Percentiles rank a stretch among this genome's conserved stretches.
phyloP scores from a whole-genome alignment of 2,888 invertebrate species.

The Teleiodes luculella region DNA sequence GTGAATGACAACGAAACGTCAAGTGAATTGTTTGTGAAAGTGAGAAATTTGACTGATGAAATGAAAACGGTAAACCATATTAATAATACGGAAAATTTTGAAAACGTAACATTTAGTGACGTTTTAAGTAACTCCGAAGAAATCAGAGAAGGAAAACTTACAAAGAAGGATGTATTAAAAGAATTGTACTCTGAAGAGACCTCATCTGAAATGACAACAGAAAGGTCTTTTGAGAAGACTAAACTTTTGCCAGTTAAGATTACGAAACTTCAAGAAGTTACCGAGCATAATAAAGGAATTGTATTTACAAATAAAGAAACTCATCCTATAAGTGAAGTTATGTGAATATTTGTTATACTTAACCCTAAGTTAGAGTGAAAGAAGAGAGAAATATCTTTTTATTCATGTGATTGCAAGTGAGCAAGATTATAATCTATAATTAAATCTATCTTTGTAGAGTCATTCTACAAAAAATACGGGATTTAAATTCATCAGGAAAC shows the following conservation, averaged over 20 bases:
- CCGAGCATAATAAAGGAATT: neutral
- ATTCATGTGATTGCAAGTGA: neutral
- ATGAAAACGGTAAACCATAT: neutral
- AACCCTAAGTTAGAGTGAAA: neutral
- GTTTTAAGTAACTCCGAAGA: neutral
- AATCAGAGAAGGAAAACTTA: neutral
- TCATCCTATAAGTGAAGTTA: neutral
- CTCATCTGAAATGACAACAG: neutral
- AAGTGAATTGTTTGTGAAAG: neutral
- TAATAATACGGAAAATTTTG: neutral
- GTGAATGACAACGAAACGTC: constrained; percentile 4
- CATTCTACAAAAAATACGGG: too few species aligned
- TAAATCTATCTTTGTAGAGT: too few species aligned
- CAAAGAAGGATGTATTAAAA: neutral
- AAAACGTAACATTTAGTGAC: neutral
- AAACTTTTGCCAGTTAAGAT: neutral
- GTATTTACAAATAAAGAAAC: neutral
- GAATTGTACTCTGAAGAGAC: neutral
- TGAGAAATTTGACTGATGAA: neutral
- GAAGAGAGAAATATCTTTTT: too few species aligned
- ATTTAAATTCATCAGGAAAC: too few species aligned
- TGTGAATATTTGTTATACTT: neutral
- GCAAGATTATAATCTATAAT: too few species aligned
- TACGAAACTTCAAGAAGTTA: neutral
- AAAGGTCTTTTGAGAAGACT: neutral